These are phyloP conservation scores for Scomber colias DNA, from an alignment of 2,113 vertebrate species.

Conservation along the genomic window DNA sequence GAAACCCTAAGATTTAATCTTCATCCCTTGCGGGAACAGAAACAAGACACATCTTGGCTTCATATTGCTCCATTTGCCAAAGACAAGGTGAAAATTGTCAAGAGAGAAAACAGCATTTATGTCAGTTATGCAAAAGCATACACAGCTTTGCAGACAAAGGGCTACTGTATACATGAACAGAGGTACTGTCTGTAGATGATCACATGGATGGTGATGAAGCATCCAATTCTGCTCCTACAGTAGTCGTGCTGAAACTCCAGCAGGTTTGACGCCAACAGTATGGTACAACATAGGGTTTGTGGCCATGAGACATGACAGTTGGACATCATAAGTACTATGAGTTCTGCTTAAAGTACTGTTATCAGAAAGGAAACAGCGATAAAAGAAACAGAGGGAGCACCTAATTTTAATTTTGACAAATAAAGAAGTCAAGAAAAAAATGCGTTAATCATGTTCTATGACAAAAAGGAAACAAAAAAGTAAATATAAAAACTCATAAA, in stretches of 20 bases:
- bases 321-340: too few species aligned
- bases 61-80: slow-evolving; percentile 21
- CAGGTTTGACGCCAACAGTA: slow-evolving; percentile 1
- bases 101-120: slow-evolving; percentile 27
- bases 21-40: background rate
- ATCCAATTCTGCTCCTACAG: slow-evolving; percentile 3
- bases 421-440: too few species aligned
- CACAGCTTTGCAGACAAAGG: slow-evolving; percentile 50
- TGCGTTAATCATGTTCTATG: too few species aligned
- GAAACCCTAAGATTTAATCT: background rate
- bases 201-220: slow-evolving; percentile 56
- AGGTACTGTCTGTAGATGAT: slow-evolving; percentile 49
- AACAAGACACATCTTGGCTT: background rate
- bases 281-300: background rate
- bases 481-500: too few species aligned
- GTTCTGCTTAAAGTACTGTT: too few species aligned
- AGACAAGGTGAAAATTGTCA: slow-evolving; percentile 10
- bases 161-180: slow-evolving; percentile 63
- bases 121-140: slow-evolving; percentile 43
- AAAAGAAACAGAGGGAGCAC: background rate
- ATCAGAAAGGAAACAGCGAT: background rate
- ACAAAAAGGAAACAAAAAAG: too few species aligned
- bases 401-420: too few species aligned
- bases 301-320: background rate
- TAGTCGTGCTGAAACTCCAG: slow-evolving; percentile 7